Evolutionary conservation across 2,888 invertebrate genomes (phyloP), one percentile per base, ranked within the genome.

Genomic region (Ametastegia equiseti): DNA sequence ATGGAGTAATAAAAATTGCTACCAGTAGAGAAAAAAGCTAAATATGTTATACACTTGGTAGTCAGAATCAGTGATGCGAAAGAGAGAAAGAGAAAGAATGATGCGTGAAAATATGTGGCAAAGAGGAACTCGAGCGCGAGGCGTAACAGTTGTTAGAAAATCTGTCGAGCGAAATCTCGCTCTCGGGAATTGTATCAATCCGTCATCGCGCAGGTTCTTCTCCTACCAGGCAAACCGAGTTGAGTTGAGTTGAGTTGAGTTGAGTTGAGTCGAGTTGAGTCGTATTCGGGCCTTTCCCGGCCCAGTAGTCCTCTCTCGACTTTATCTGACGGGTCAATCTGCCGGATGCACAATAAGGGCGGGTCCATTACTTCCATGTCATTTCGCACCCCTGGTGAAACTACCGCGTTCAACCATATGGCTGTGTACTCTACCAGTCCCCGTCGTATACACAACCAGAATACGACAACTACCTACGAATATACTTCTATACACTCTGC

Each of bases 341-440:
- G 84, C 86, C 87, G 87, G 86, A 88, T 89, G 88, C 88, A 88
- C 89, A 88, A 88, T 87, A 85, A 84, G 84, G 84, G 84, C 85
- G 82, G 85, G 89, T 88, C 88, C 88, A 91, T 91, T 91, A 91
- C 91, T 91, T 91, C 91, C 91, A 90, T 91, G 91, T 91, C 91
- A 91, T 91, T 91, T 91, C 90, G 87, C 91, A 91, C 91, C 91
- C 91, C 87, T 89, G n/a, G 30, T 6, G 63, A 75, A 57, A 88
- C 86, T 89, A n/a, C n/a, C 85, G 69, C 71, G 81, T 84, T 80
- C 50, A 69, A 87, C 90, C 90, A 90, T 90, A 90, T 90, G 90
- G 90, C 88, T 83, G 82, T 79, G 79, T 39, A 75, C 80, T n/a
- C 54, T 65, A 27, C 42, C n/a, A 47, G 54, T 65, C 71, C 11